Conservation (phyloP, 2,113 vertebrate species). For the Scalopus aquaticus region DNA sequence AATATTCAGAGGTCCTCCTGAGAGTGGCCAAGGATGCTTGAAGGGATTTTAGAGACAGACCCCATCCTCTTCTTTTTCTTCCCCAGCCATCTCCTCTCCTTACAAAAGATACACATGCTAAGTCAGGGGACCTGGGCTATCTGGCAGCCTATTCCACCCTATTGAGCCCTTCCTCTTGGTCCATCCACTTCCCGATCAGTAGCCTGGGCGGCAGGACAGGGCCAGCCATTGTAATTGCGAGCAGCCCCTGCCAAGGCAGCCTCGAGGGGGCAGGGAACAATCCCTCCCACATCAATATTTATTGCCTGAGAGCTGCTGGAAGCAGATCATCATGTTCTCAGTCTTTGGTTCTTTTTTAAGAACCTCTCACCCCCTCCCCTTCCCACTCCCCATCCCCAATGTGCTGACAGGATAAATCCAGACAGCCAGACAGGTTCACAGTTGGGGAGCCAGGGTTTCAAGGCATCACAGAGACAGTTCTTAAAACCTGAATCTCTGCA, state of each 20-base stretch:
- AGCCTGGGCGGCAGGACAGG: background rate
- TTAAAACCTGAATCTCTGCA: background rate
- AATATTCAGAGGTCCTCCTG: background rate
- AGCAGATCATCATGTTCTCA: conserved; percentile 72
- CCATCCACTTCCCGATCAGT: background rate
- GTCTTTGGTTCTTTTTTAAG: conserved; percentile 68
- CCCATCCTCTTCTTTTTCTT: background rate
- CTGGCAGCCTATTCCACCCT: background rate
- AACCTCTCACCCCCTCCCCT: conserved; percentile 47
- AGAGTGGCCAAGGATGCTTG: background rate
- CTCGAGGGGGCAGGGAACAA: background rate
- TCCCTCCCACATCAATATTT: conserved; percentile 73
- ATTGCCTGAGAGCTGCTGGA: conserved; percentile 60
- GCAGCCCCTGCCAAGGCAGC: background rate
- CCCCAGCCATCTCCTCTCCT: too few species aligned
- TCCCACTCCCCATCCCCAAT: background rate
- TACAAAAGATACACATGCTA: background rate
- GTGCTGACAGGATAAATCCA: conserved; percentile 49
- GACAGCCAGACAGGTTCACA: conserved; percentile 67
- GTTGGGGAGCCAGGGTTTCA: background rate
- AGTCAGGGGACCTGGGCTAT: background rate
- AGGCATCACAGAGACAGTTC: conserved; percentile 23
- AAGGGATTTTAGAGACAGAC: background rate
- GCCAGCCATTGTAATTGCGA: background rate
- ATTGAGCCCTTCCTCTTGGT: background rate